Base-by-base conservation (phyloP, 1,140 invertebrate species). In the Ridgeia piscesae region DNA sequence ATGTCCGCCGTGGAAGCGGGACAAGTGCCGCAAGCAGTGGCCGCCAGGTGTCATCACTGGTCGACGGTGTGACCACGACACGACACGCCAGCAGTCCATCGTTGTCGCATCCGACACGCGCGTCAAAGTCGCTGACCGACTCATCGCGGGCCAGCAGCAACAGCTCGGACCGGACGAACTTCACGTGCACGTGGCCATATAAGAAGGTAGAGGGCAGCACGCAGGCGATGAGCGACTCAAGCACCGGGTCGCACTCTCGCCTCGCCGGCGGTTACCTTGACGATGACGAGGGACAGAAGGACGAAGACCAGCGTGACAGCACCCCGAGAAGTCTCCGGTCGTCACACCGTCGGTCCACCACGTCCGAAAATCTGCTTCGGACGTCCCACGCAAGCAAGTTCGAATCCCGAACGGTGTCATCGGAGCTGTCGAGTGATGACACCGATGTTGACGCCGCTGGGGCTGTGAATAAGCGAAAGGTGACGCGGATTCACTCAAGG, bases 251-350 rank as follows among this genome's bases (percentile, higher is more conserved):
- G 2, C 88, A 89, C n/a, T 34, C n/a, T 8, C n/a, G 34, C 17
- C n/a, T 89, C 34, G 8, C 88, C 88, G n/a, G 35, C 88, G n/a
- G 35, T 34, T 90, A 90, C 33, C 48, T 91, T 35, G 91, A 91
- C 21, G 91, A 91, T n/a, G 42, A 58, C 11, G 91, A 91, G 6
- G 33, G 48, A n/a, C 50, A 33, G 34, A 14, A 92, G 34, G 50
- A 92, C 58, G 58, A 92, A n/a, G 35, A 92, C 33, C 48, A 92
- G 77, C 91, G 2, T 31, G 91, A 92, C 31, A 77, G 88, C 89
- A 58, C 89, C 34, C 33, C 50, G 33, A 33, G 8, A n/a, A 92
- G 58, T 34, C 33, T 92, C 31, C 50, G 91, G 11, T 34, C 33
- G 27, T 89, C 88, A 6, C 91, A 92, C 88, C 50, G 91, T 1